These are phyloP conservation scores for Pitangus sulphuratus DNA, from an alignment of 2,797 vertebrate genomes.

Conservation along the genomic window DNA sequence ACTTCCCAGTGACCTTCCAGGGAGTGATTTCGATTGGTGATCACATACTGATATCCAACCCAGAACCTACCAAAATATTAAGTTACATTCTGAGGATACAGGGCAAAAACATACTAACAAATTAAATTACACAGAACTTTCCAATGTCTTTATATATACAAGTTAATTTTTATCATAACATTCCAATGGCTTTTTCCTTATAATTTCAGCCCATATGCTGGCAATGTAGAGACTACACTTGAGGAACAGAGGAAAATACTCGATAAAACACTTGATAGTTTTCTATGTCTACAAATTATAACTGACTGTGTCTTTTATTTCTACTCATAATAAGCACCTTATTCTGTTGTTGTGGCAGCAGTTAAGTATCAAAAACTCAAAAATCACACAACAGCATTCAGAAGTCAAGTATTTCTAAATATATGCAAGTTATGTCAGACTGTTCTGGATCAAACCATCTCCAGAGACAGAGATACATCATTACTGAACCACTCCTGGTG, in stretches of 20 bases:
- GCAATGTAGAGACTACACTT: background rate
- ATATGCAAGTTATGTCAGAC: background rate
- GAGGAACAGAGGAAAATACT: background rate
- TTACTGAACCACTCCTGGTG: background rate
- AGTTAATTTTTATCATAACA: background rate
- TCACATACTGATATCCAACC: conserved; percentile 98
- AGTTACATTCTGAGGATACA: background rate
- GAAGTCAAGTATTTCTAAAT: background rate
- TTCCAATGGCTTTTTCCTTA: background rate
- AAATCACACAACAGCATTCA: background rate
- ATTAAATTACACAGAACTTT: background rate
- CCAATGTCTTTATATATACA: background rate
- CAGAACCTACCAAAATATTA: conserved; percentile 83
- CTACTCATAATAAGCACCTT: background rate
- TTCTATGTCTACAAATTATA: background rate
- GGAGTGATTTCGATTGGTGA: conserved; percentile 91
- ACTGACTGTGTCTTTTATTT: background rate
- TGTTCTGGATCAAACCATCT: background rate
- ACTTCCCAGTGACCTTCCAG: conserved; percentile 96
- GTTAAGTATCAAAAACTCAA: background rate
- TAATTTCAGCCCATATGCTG: background rate
- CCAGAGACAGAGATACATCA: background rate
- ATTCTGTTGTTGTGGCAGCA: background rate
- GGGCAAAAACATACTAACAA: background rate
- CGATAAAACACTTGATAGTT: background rate